These are phyloP conservation scores for Eurosta solidaginis DNA, from an alignment of 1,140 invertebrate genomes.

Conservation along the genomic window DNA sequence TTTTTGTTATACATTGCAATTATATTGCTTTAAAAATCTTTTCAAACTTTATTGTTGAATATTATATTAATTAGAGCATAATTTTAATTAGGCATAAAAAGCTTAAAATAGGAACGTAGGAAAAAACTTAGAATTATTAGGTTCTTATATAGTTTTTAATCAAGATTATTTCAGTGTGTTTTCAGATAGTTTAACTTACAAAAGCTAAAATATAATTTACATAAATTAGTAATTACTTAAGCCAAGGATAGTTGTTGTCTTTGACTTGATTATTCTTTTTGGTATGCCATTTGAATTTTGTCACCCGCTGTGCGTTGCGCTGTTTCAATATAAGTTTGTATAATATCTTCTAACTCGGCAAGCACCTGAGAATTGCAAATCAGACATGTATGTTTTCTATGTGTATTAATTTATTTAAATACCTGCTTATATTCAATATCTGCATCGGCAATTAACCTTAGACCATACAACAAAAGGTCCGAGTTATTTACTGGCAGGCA, in stretches of 20 bases:
- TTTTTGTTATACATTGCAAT: too few relatives aligned
- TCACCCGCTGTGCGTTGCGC: conserved; percentile 65
- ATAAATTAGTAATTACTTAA: background rate
- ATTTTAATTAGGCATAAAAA: too few relatives aligned
- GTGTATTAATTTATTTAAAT: background rate
- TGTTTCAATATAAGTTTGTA: conserved; percentile 64
- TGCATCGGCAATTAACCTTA: conserved; percentile 62
- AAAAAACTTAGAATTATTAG: too few relatives aligned
- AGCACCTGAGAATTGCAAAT: conserved; percentile 60
- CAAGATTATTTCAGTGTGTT: too few relatives aligned
- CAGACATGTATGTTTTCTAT: conserved; percentile 2
- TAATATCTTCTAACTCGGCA: conserved; percentile 60
- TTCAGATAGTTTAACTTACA: background rate
- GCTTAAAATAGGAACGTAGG: too few relatives aligned
- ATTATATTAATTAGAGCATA: too few relatives aligned
- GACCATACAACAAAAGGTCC: conserved; percentile 64
- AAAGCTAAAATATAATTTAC: background rate
- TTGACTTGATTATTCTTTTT: conserved; percentile 41
- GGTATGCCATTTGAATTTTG: conserved; percentile 60
- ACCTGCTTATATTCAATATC: conserved; percentile 54
- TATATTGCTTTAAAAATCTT: too few relatives aligned
- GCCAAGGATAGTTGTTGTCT: background rate
- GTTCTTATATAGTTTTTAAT: too few relatives aligned
- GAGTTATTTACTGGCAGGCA: conserved; percentile 73
- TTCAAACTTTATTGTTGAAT: too few relatives aligned